Evolutionary conservation across 2,113 vertebrate species (phyloP).

Genomic region (Calidris pygmaea): DNA sequence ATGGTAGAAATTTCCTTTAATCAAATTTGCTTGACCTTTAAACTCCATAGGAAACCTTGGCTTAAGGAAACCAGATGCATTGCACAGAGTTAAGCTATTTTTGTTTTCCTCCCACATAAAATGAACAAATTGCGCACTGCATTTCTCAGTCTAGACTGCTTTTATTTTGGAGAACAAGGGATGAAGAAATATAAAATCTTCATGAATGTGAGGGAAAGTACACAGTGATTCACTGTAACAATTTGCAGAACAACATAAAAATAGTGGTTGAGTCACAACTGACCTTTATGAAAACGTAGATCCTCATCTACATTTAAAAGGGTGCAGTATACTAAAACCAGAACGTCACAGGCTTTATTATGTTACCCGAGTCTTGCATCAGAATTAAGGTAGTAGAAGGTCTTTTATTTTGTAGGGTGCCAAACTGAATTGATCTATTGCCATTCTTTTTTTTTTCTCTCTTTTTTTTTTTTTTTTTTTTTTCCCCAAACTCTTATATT

Average conservation of each 20-base stretch:
- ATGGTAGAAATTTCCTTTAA: background rate
- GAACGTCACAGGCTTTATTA: background rate
- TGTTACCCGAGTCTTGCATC: background rate
- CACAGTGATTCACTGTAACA: slow-evolving; percentile 51
- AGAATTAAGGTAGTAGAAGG: background rate
- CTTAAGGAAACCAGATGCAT: background rate
- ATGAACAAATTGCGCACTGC: background rate
- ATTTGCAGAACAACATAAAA: slow-evolving; percentile 55
- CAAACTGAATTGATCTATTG: background rate
- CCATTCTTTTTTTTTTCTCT: background rate
- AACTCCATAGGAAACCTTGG: background rate
- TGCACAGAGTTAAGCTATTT: background rate
- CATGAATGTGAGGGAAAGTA: slow-evolving; percentile 5
- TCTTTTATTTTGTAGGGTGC: background rate
- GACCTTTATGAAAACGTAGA: slow-evolving; percentile 42
- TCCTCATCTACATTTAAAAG: slow-evolving; percentile 31
- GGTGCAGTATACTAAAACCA: background rate
- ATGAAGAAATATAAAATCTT: slow-evolving; percentile 2
- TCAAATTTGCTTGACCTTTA: slow-evolving; percentile 8
- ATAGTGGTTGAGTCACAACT: slow-evolving; percentile 53
- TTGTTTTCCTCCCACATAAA: slow-evolving; percentile 13
- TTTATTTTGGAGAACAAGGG: slow-evolving; percentile 8
- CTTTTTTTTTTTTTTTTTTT: background rate
- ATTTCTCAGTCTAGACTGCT: slow-evolving; percentile 2
- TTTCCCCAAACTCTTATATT: background rate